These are phyloP conservation scores for Colletes collaris DNA, from an alignment of 2,888 invertebrate genomes.

Conservation along the genomic window DNA sequence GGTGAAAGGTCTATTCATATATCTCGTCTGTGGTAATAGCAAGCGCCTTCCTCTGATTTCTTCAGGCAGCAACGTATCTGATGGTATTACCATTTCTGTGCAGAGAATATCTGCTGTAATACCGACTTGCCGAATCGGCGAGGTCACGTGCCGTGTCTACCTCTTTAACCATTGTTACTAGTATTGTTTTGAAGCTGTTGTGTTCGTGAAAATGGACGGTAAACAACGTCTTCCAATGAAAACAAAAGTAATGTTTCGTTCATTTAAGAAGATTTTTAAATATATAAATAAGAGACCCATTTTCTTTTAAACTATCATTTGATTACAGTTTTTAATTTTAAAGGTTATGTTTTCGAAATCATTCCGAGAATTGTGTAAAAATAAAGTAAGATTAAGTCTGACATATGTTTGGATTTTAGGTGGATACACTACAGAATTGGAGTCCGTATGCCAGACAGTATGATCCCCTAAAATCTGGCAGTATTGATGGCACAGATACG, in stretches of 20 bases:
- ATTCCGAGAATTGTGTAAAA: neutral
- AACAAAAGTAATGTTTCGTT: neutral
- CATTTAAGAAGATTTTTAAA: neutral
- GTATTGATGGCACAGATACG: conserved; percentile 93
- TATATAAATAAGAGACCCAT: neutral
- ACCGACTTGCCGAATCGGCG: no score
- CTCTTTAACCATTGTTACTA: no score
- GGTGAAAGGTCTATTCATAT: no score
- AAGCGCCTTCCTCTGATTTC: no score
- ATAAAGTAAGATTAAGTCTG: neutral
- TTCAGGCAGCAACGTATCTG: no score
- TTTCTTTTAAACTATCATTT: neutral
- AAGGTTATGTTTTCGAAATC: conserved; percentile 17
- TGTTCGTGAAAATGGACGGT: conserved; percentile 35
- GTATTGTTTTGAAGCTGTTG: no score
- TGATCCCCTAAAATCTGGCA: conserved; percentile 92
- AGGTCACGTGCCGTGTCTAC: no score
- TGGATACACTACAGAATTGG: conserved; percentile 81
- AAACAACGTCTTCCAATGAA: neutral
- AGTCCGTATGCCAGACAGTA: conserved; percentile 86
- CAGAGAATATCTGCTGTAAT: no score
- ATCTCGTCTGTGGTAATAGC: no score
- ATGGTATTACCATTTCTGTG: no score
- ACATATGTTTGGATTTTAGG: conserved; percentile 27
- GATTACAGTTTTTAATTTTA: neutral